Base-by-base conservation (phyloP, 2,888 invertebrate genomes). In the Anarsia innoxiella region DNA sequence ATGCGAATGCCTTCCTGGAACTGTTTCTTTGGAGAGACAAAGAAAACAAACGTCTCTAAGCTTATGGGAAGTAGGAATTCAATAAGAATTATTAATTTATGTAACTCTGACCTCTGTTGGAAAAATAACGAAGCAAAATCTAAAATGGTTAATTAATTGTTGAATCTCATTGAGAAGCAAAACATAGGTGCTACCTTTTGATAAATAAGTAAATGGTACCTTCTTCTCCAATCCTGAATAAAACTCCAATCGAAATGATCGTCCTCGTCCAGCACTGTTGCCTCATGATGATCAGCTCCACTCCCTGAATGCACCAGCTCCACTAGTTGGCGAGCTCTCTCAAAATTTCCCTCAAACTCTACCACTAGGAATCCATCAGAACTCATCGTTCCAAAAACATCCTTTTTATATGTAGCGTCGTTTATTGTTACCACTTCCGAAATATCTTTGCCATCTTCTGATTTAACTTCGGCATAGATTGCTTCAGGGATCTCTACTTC, bases 161-260 rank as follows among this genome's bases (percentile, higher is more conserved):
- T 25, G 16, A 28, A 15, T 31, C 31, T 15, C 9, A 31, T n/a
- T n/a, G n/a, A n/a, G n/a, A n/a, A n/a, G n/a, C n/a, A n/a, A n/a
- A n/a, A n/a, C n/a, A n/a, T n/a, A n/a, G n/a, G n/a, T n/a, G n/a
- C n/a, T n/a, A n/a, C n/a, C n/a, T n/a, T n/a, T n/a, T n/a, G n/a
- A n/a, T n/a, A n/a, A n/a, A n/a, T n/a, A n/a, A n/a, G n/a, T n/a
- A n/a, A n/a, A n/a, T n/a, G 76, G 64, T 74, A 90, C 90, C 90
- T 87, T 73, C 89, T 87, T 59, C 91, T 85, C 91, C 91, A 91
- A 59, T 89, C 88, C 67, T 91, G 91, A 32, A 91, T 91, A 64
- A 90, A 91, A 60, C 91, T 91, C 91, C 91, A 91, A 64, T 91
- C 91, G 45, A 89, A 89, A 46, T 87, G 86, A 53, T 77, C 79